Evolutionary conservation across 1,140 invertebrate genomes (phyloP), one percentile per base, ranked within the genome.

Genomic region (Halyomorpha halys): DNA sequence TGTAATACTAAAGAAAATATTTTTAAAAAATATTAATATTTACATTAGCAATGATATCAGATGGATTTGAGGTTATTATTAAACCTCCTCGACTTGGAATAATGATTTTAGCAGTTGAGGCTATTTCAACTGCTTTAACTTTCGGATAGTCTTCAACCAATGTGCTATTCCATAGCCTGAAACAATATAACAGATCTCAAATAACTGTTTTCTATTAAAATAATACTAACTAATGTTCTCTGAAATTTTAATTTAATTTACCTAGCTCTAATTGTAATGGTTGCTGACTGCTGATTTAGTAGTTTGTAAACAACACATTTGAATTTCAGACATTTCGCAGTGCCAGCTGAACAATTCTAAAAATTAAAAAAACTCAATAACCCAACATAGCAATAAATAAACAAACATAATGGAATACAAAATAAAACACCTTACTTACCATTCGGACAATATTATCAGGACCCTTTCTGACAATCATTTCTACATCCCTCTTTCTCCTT

Each of bases 161-260:
- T 0, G 92, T 95, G 1, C 87, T 84, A 78, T 94, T 95, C 92
- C 92, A 96, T 9, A 97, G 77, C 59, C 89, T 81, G 53, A 62
- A 71, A 70, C 54, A 62, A 62, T 53, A 67, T 44, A 59, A 59
- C 30, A 21, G 19, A 62, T 16, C 49, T n/a, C n/a, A 63, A 44
- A 64, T 62, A 8, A 62, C 27, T 25, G 23, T 19, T 51, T 4
- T 30, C 8, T 4, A 30, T 30, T 30, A 30, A 30, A 30, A 30
- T 30, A 30, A 30, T 4, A 8, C 27, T 30, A 44, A 25, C n/a
- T 25, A 34, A 27, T 21, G 21, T 30, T 39, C 16, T 65, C 21
- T 27, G 9, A n/a, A 56, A 54, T 19, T 18, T 19, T 34, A 65
- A 65, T 25, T 59, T 19, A 67, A 60, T 60, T 68, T 73, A 81